Evolutionary conservation across 2,113 vertebrate species (phyloP).

Genomic region (Pelvicachromis taeniatus): DNA sequence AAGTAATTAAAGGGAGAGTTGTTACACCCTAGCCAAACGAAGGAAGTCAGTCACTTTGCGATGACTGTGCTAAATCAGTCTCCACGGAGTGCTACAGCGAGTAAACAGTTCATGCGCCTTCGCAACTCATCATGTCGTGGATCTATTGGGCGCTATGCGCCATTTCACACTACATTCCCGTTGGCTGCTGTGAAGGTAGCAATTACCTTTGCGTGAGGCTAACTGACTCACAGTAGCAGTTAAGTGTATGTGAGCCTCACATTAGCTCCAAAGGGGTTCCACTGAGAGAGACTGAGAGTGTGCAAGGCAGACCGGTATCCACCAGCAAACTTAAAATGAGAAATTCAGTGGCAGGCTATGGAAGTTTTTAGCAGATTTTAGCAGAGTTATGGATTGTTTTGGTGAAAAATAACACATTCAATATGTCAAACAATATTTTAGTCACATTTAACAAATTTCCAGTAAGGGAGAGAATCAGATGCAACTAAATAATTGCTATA

Average conservation of each 20-base stretch:
- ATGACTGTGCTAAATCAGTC: slow-evolving; percentile 73
- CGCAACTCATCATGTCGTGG: slow-evolving; percentile 70
- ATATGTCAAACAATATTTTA: background rate
- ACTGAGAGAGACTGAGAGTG: slow-evolving; percentile 38
- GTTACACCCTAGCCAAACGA: slow-evolving; percentile 73
- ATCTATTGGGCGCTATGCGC: slow-evolving; percentile 69
- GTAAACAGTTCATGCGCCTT: slow-evolving; percentile 73
- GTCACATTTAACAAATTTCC: background rate
- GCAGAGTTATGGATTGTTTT: background rate
- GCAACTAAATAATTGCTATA: background rate
- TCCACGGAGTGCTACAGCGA: slow-evolving; percentile 62
- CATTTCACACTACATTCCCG: slow-evolving; percentile 71
- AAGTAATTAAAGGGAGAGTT: slow-evolving; percentile 77
- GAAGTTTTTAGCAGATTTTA: background rate
- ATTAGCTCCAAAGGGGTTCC: slow-evolving; percentile 54
- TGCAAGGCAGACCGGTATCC: slow-evolving; percentile 13
- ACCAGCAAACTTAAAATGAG: slow-evolving; percentile 34
- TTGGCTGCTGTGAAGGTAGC: slow-evolving; percentile 65
- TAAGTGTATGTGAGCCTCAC: slow-evolving; percentile 62
- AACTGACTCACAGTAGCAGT: slow-evolving; percentile 67
- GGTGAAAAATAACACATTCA: background rate
- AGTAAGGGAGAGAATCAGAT: background rate
- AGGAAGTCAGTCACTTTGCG: slow-evolving; percentile 74
- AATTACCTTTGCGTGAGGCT: slow-evolving; percentile 71
- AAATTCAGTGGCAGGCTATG: slow-evolving; percentile 11